phyloP scores from a whole-genome alignment of 2,888 invertebrate genomes.

The Brachycybe producta region DNA sequence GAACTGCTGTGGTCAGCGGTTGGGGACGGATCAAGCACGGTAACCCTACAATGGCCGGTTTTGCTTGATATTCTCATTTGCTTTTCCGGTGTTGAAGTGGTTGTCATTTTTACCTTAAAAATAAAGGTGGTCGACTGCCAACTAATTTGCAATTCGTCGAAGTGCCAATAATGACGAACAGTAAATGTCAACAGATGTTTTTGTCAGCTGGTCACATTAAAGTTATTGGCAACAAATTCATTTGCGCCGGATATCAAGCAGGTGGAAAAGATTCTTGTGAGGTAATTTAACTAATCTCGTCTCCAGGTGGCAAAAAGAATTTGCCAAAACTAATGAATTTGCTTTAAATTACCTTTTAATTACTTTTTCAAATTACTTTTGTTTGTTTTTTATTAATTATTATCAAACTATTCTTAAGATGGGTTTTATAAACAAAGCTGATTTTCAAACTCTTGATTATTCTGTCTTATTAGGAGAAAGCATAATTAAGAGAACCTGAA shows the following conservation, averaged over 20 bases:
- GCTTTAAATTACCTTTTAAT: no score
- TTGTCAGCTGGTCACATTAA: slow-evolving; percentile 77
- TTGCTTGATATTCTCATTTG: not conserved
- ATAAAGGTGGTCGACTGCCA: slow-evolving; percentile 74
- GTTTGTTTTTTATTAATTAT: not conserved
- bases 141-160: slow-evolving; percentile 76
- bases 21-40: slow-evolving; percentile 63
- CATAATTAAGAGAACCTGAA: no score
- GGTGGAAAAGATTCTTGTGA: slow-evolving; percentile 88
- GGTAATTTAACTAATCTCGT: no score
- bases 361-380: no score
- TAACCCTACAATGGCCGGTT: not conserved
- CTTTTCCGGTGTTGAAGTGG: slow-evolving; percentile 3
- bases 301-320: no score
- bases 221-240: slow-evolving; percentile 69
- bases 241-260: slow-evolving; percentile 84
- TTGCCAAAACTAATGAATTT: no score
- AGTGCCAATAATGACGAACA: slow-evolving; percentile 82
- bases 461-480: no score
- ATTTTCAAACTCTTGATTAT: no score
- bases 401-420: not conserved
- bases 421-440: no score
- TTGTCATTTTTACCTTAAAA: slow-evolving; percentile 21
- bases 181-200: slow-evolving; percentile 88
- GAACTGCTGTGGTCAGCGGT: slow-evolving; percentile 78